These are phyloP conservation scores for Lophius americanus DNA, from an alignment of 2,797 vertebrate genomes.

Conservation along the genomic window DNA sequence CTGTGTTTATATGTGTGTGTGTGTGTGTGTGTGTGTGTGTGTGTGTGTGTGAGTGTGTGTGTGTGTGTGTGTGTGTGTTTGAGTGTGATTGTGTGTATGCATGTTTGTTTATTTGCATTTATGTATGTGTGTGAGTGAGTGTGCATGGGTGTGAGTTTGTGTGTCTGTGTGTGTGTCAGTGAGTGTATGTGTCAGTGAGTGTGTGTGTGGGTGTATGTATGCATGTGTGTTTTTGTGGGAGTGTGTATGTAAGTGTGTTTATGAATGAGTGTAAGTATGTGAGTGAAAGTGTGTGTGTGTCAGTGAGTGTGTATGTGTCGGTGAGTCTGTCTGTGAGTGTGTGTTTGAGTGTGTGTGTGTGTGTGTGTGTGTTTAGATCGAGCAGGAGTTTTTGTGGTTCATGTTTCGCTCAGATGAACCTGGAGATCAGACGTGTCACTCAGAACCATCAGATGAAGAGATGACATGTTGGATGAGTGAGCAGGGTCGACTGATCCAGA, in stretches of 20 bases:
- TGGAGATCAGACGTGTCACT: slow-evolving; percentile 38
- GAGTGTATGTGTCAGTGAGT: too few relatives aligned
- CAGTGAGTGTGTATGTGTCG: too few relatives aligned
- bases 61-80: slow-evolving; percentile 1
- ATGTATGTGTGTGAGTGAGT: neutral
- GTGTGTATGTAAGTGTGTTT: too few relatives aligned
- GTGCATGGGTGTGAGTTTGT: neutral
- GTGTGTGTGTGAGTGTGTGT: neutral
- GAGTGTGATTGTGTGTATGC: neutral
- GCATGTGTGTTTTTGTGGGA: too few relatives aligned
- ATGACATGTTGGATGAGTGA: slow-evolving; percentile 33
- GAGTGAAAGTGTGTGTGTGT: too few relatives aligned
- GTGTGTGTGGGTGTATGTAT: too few relatives aligned
- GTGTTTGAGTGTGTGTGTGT: neutral
- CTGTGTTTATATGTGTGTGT: neutral
- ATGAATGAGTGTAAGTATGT: too few relatives aligned
- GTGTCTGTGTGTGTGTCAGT: neutral
- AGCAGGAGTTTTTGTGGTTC: slow-evolving; percentile 15
- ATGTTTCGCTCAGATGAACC: slow-evolving; percentile 22
- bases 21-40: slow-evolving; percentile 1
- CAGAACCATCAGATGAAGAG: slow-evolving; percentile 36
- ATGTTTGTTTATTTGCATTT: neutral
- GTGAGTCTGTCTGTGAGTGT: neutral
- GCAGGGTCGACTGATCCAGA: slow-evolving; percentile 30
- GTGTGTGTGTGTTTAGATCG: neutral